A percentile compares a stretch with the other conserved stretches of the same genome.
These are phyloP conservation scores for Microchirus variegatus DNA, from an alignment of 2,797 vertebrate genomes.

Conservation along the genomic window DNA sequence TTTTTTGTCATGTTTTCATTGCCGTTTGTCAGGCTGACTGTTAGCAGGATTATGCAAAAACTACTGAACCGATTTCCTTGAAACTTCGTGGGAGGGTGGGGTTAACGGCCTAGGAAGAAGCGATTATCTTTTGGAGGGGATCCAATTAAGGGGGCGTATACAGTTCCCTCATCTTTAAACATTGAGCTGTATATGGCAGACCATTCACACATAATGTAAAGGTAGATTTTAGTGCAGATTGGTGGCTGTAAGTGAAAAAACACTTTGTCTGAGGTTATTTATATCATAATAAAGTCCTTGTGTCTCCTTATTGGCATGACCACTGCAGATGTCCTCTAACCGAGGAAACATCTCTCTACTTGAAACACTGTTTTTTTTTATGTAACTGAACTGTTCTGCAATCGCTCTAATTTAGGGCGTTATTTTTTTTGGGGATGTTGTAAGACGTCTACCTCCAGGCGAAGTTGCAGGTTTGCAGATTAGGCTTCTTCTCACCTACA, in stretches of 20 bases:
- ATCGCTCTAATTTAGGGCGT: conserved; percentile 14
- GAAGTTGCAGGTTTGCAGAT: conserved; percentile 54
- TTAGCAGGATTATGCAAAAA: background rate
- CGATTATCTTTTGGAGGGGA: background rate
- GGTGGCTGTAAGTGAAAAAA: too few relatives aligned
- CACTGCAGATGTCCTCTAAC: background rate
- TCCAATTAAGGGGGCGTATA: background rate
- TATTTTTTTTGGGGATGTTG: conserved; percentile 10
- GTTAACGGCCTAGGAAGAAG: background rate
- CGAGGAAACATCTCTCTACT: background rate
- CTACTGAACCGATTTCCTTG: background rate
- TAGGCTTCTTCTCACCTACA: conserved; percentile 66
- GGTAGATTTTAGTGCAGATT: too few relatives aligned
- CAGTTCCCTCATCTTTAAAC: too few relatives aligned
- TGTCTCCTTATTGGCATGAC: background rate
- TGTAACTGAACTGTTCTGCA: conserved; percentile 1
- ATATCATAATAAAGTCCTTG: background rate
- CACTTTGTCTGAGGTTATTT: background rate
- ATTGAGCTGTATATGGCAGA: too few relatives aligned
- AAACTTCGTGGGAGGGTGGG: background rate
- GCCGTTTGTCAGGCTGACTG: background rate
- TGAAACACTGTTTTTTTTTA: background rate
- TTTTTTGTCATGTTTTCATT: background rate
- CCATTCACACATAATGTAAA: too few relatives aligned
- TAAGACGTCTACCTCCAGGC: conserved; percentile 16